Percentiles rank a stretch among this genome's conserved stretches.
Evolutionary conservation across 37 sponge, comb jelly and placozoan genomes (phyloP).

Genomic region (Amphimedon queenslandica): DNA sequence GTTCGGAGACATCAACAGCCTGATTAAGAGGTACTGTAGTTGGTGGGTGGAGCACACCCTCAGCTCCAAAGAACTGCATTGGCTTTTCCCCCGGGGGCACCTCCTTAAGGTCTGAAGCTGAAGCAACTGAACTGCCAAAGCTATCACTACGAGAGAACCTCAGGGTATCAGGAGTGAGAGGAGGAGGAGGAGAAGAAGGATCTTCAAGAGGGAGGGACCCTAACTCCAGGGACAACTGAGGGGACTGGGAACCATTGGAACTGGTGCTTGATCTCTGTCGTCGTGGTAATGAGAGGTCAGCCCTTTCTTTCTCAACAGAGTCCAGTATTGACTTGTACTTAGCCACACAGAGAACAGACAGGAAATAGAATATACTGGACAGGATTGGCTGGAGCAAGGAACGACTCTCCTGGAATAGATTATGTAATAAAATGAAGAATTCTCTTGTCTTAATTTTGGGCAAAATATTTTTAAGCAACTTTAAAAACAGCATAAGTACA

Average conservation of each 20-base stretch:
- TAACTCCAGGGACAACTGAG: neutral
- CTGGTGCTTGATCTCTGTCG: neutral
- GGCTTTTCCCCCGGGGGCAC: neutral
- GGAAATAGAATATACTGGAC: conserved; percentile 40
- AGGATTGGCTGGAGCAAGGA: neutral
- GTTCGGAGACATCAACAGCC: conserved; percentile 57
- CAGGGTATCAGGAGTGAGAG: too few species aligned
- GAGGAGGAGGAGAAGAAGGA: neutral
- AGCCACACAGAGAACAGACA: conserved; percentile 45
- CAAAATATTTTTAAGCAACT: too few species aligned
- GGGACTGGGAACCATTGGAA: neutral
- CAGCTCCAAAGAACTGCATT: neutral
- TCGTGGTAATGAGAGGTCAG: neutral
- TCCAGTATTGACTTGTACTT: conserved; percentile 49
- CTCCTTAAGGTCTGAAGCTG: conserved; percentile 6
- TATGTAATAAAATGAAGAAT: too few species aligned
- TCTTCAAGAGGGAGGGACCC: neutral
- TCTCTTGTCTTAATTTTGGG: too few species aligned
- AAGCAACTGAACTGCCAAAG: neutral
- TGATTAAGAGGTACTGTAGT: neutral
- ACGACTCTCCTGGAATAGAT: too few species aligned
- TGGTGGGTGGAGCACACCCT: neutral
- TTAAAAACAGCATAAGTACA: too few species aligned
- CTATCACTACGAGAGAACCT: neutral
- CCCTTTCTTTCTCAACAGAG: conserved; percentile 4